These are phyloP conservation scores for Synergus laeviventris DNA, from an alignment of 2,888 invertebrate genomes.

Conservation along the genomic window DNA sequence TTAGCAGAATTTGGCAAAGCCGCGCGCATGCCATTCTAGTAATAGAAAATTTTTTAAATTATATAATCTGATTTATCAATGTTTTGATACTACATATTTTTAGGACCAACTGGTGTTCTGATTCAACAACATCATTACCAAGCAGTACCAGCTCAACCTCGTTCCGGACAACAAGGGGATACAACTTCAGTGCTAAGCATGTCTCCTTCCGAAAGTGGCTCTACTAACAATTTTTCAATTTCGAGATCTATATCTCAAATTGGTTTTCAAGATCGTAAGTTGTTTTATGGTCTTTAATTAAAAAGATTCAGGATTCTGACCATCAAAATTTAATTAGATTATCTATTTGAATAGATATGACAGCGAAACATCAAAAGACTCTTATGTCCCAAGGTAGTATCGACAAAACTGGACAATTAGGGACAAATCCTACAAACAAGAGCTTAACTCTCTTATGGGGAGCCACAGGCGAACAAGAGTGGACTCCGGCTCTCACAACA, in stretches of 20 bases:
- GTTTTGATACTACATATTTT: background rate
- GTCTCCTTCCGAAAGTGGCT: slow-evolving; percentile 65
- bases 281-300: slow-evolving; percentile 16
- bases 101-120: slow-evolving; percentile 91
- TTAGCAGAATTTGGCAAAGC: too few species aligned
- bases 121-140: slow-evolving; percentile 97
- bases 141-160: slow-evolving; percentile 83
- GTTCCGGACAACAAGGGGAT: slow-evolving; percentile 68
- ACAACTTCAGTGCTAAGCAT: slow-evolving; percentile 69
- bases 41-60: slow-evolving; percentile 1
- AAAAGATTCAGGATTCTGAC: background rate
- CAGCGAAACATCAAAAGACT: slow-evolving; percentile 63
- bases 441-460: slow-evolving; percentile 91
- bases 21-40: too few species aligned
- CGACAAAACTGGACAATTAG: slow-evolving; percentile 67
- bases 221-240: slow-evolving; percentile 57
- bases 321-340: slow-evolving; percentile 15
- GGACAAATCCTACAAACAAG: slow-evolving; percentile 70
- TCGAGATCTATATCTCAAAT: slow-evolving; percentile 74
- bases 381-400: slow-evolving; percentile 63
- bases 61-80: background rate
- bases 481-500: slow-evolving; percentile 97
- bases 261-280: slow-evolving; percentile 78
- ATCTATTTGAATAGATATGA: slow-evolving; percentile 59
- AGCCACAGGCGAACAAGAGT: slow-evolving; percentile 97